Evolutionary conservation across 30 jellyfish, hydroid and myxozoan species (phyloP).

Genomic region (Aurelia aurita complex sp. Pacific): DNA sequence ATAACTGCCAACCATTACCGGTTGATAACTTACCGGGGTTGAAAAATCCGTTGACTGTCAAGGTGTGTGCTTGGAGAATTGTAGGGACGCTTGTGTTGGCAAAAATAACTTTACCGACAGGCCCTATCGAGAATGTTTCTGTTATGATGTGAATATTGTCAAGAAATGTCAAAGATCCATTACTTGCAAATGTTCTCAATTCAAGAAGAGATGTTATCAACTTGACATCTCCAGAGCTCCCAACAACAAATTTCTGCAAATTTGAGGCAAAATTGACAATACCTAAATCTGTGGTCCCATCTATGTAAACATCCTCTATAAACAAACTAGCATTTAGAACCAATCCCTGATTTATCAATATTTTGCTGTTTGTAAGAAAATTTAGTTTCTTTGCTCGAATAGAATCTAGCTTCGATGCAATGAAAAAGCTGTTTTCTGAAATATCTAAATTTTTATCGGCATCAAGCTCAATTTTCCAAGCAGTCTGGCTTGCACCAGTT

Average conservation of each 20-base stretch:
- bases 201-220: slow-evolving; percentile 13
- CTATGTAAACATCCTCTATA: slow-evolving; percentile 12
- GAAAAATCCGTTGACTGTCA: slow-evolving; percentile 33
- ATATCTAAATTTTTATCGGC: slow-evolving; percentile 8
- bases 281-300: slow-evolving; percentile 24
- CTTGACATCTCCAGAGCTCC: slow-evolving; percentile 18
- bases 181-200: slow-evolving; percentile 3
- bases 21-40: slow-evolving; percentile 45
- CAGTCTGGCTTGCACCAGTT: neutral
- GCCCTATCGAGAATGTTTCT: slow-evolving; percentile 33
- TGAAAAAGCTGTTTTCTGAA: slow-evolving; percentile 7
- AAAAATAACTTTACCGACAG: slow-evolving; percentile 31
- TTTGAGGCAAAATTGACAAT: slow-evolving; percentile 10
- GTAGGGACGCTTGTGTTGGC: slow-evolving; percentile 13
- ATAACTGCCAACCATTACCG: slow-evolving; percentile 54
- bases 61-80: slow-evolving; percentile 36
- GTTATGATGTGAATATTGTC: slow-evolving; percentile 12
- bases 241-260: slow-evolving; percentile 25
- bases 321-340: neutral
- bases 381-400: slow-evolving; percentile 14
- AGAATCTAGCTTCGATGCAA: slow-evolving; percentile 1
- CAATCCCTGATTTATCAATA: neutral
- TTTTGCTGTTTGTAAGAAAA: slow-evolving; percentile 24
- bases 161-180: slow-evolving; percentile 37
- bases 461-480: slow-evolving; percentile 41